phyloP scores from a whole-genome alignment of 2,888 invertebrate genomes.

The Lamellibrachia satsuma region DNA sequence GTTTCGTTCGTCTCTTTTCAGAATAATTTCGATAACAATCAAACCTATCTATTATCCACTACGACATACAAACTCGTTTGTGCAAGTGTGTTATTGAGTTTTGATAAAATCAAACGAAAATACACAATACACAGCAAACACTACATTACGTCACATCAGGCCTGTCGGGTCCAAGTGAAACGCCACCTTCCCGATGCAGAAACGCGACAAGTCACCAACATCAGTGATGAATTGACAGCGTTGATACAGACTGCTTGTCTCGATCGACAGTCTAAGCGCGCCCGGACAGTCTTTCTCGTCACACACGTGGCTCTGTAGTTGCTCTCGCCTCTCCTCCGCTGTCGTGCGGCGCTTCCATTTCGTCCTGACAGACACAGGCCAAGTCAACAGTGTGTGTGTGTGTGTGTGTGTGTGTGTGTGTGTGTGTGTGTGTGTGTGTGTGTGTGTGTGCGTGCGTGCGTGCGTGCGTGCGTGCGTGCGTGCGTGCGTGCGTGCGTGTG shows the following conservation, averaged over 20 bases:
- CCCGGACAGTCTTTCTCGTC: conserved; percentile 49
- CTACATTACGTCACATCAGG: background rate
- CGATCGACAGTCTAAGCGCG: conserved; percentile 38
- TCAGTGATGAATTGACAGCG: conserved; percentile 26
- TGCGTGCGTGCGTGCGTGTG: too few species aligned
- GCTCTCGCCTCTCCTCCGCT: conserved; percentile 46
- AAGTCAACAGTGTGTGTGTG: background rate
- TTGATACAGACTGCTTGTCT: conserved; percentile 32
- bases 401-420: background rate
- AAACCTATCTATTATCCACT: too few species aligned
- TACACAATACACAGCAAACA: too few species aligned
- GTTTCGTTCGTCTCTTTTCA: too few species aligned
- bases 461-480: too few species aligned
- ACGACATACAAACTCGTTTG: too few species aligned
- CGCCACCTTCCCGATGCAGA: background rate
- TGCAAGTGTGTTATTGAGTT: too few species aligned
- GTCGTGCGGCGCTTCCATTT: conserved; percentile 55
- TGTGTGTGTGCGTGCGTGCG: too few species aligned
- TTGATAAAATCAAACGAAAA: too few species aligned
- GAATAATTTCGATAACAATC: too few species aligned
- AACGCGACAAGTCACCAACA: background rate
- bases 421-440: too few species aligned
- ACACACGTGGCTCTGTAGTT: conserved; percentile 48
- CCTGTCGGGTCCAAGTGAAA: background rate
- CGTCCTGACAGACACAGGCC: conserved; percentile 38